Evolutionary conservation across 2,888 invertebrate genomes (phyloP), one percentile per base, ranked within the genome.

Genomic region (Mesorhabditis sp.): DNA sequence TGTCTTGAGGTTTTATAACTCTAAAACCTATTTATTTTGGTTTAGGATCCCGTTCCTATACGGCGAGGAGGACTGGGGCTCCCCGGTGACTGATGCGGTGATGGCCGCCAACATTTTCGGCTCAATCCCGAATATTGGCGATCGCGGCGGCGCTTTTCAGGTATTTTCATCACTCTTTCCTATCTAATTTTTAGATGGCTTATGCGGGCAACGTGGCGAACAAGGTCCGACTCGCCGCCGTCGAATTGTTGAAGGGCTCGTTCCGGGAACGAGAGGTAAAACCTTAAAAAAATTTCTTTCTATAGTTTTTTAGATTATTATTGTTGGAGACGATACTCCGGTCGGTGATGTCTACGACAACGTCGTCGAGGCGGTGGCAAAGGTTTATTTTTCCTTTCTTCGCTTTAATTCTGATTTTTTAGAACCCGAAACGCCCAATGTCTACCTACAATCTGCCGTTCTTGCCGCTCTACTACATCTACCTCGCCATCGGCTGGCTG

Each of bases 171-270:
- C 10, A 13, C 7, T 10, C 7, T 50, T 50, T n/a, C 58, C n/a
- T 65, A 15, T 62, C 65, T 1, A 41, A 7, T 28, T 28, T 28
- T 67, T 64, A 83, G 77, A 75, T 84, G 76, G 76, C 83, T 2
- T 81, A 81, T 65, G 80, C 78, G 50, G 80, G 82, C 41, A 83
- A 83, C 67, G 75, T 76, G 0, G 76, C 82, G 0, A 67, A 67
- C 6, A 77, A 79, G 7, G 44, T 83, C 4, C 73, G 74, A 74
- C 64, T 66, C n/a, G 73, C 74, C 45, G 68, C n/a, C 43, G 42
- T 43, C n/a, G n/a, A 6, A 42, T 43, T 15, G 28, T 42, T 6
- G n/a, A 42, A 5, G n/a, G 65, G 7, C n/a, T 4, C n/a, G n/a
- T 15, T 15, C n/a, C 15, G n/a, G n/a, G 42, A 43, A 15, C 42